Conservation (phyloP, 2,888 invertebrate species). For the Sialis fuliginosa region DNA sequence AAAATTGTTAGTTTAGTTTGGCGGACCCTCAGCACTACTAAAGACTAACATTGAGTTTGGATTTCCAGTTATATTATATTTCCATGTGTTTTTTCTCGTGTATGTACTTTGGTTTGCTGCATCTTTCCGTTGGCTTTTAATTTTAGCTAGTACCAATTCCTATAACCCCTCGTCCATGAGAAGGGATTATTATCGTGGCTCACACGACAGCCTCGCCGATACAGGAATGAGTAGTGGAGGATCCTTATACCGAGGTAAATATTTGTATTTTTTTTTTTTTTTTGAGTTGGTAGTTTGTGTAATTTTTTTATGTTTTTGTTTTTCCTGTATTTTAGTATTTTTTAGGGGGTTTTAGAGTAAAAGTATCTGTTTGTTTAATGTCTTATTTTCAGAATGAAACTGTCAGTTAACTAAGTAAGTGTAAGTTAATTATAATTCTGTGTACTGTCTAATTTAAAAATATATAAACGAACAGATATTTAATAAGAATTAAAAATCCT, state of each 20-base stretch:
- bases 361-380: too few species aligned
- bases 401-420: too few species aligned
- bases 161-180: constrained; percentile 50
- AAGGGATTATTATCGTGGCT: constrained; percentile 82
- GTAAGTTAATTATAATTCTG: too few species aligned
- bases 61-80: constrained; percentile 7
- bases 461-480: too few species aligned
- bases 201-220: constrained; percentile 73
- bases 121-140: constrained; percentile 7
- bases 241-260: constrained; percentile 53
- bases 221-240: constrained; percentile 35
- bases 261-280: constrained; percentile 11
- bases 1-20: too few species aligned
- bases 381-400: too few species aligned
- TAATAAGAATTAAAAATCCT: too few species aligned
- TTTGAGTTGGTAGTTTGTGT: constrained; percentile 4
- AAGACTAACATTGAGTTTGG: constrained; percentile 8
- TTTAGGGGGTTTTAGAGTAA: background rate
- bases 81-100: constrained; percentile 4
- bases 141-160: constrained; percentile 18
- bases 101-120: constrained; percentile 7
- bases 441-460: too few species aligned
- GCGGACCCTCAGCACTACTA: too few species aligned
- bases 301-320: constrained; percentile 7
- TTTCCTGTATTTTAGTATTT: background rate